Evolutionary conservation across 2,797 vertebrate genomes (phyloP).

Genomic region (Echeneis naucrates): DNA sequence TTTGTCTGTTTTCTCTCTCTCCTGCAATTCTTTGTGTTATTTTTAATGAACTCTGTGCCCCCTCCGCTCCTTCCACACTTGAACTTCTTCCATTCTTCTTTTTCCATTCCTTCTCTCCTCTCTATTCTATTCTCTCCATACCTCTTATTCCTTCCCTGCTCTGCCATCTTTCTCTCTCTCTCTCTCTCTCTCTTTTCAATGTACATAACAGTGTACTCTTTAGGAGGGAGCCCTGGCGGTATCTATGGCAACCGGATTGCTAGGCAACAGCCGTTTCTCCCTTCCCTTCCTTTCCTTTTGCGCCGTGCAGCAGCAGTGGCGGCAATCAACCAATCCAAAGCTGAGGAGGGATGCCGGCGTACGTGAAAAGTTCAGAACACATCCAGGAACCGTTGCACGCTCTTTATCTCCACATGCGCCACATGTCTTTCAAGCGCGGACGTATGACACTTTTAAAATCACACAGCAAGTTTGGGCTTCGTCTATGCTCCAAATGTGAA

Average conservation of each 20-base stretch:
- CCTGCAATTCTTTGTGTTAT: slow-evolving; percentile 68
- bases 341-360: slow-evolving; percentile 55
- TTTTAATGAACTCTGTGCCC: slow-evolving; percentile 79
- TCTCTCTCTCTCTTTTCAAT: slow-evolving; percentile 77
- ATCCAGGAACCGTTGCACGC: slow-evolving; percentile 26
- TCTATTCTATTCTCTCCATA: slow-evolving; percentile 38
- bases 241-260: slow-evolving; percentile 90
- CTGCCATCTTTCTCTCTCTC: slow-evolving; percentile 13
- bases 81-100: slow-evolving; percentile 62
- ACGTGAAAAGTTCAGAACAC: slow-evolving; percentile 73
- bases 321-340: slow-evolving; percentile 71
- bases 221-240: slow-evolving; percentile 86
- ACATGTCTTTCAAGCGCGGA: not conserved
- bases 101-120: slow-evolving; percentile 32
- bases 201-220: slow-evolving; percentile 88
- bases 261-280: slow-evolving; percentile 87
- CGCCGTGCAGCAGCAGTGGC: slow-evolving; percentile 73
- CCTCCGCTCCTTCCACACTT: slow-evolving; percentile 50
- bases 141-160: slow-evolving; percentile 26
- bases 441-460: not conserved
- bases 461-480: not conserved
- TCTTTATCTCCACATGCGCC: slow-evolving; percentile 24
- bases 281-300: slow-evolving; percentile 71
- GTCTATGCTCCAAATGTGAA: not conserved
- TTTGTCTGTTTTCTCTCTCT: slow-evolving; percentile 71